Percentiles rank a stretch among this genome's conserved stretches.
These are phyloP conservation scores for Poeciliopsis infans DNA, from an alignment of 2,797 vertebrate species.

Conservation along the genomic window DNA sequence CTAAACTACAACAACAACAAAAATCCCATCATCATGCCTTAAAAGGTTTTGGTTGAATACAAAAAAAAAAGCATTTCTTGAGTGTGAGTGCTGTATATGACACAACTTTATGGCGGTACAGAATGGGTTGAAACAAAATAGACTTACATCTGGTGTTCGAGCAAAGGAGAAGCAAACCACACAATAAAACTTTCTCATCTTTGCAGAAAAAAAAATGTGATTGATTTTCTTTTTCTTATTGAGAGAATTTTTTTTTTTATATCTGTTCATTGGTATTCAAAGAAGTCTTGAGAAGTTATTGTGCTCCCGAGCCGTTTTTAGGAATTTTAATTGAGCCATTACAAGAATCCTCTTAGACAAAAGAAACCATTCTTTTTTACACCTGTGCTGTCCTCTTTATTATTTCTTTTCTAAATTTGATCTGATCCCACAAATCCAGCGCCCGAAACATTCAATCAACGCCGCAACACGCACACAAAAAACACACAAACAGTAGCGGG, in stretches of 20 bases:
- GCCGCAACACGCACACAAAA: not conserved
- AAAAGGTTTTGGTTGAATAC: not conserved
- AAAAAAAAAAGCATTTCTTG: not conserved
- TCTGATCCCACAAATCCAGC: conserved; percentile 13
- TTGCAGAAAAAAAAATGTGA: not conserved
- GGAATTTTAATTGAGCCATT: conserved; percentile 15
- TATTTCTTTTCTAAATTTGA: not conserved
- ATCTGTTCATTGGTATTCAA: not conserved
- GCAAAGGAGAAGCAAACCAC: not conserved
- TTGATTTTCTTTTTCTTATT: too few relatives aligned
- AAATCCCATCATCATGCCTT: not conserved
- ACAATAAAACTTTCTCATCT: not conserved
- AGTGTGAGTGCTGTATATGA: not conserved
- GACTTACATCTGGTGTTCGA: not conserved
- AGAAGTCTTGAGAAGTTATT: conserved; percentile 7
- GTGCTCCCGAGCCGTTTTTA: conserved; percentile 1
- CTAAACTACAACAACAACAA: not conserved
- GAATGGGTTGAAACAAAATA: not conserved
- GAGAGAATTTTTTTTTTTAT: not conserved
- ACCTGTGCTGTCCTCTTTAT: conserved; percentile 9
- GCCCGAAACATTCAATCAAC: not conserved
- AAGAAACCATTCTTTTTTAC: not conserved
- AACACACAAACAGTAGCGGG: conserved; percentile 10
- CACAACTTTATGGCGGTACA: not conserved
- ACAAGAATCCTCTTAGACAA: conserved; percentile 10